phyloP scores from a whole-genome alignment of 2,113 vertebrate species.

The Neoarius graeffei region DNA sequence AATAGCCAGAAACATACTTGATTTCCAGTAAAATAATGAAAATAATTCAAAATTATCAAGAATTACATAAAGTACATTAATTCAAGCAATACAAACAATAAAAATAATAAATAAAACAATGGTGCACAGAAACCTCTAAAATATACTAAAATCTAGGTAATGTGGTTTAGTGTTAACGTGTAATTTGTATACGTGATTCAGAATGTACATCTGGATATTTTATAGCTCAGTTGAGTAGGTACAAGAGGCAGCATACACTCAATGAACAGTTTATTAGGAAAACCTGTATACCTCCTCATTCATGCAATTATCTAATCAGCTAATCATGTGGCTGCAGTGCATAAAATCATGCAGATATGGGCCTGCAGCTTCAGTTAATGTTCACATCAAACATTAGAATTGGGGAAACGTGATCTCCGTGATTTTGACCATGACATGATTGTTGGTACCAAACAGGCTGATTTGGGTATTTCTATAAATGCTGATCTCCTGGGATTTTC shows the following conservation, averaged over 20 bases:
- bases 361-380: not conserved
- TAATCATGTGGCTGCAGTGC: not conserved
- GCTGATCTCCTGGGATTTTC: not conserved
- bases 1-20: not conserved
- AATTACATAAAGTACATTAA: not conserved
- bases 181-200: not conserved
- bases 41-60: not conserved
- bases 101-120: not conserved
- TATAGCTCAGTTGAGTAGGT: not conserved
- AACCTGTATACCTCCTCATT: not conserved
- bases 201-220: not conserved
- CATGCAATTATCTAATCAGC: not conserved
- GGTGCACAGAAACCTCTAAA: not conserved
- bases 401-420: not conserved
- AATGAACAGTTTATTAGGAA: not conserved
- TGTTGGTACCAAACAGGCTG: not conserved
- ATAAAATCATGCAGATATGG: not conserved
- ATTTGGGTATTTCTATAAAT: not conserved
- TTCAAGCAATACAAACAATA: not conserved
- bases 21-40: not conserved
- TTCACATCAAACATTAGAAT: not conserved
- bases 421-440: not conserved
- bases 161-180: not conserved
- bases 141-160: not conserved
- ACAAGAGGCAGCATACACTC: not conserved